These are phyloP conservation scores for Blastobasis adustella DNA, from an alignment of 2,888 invertebrate genomes.

Conservation along the genomic window DNA sequence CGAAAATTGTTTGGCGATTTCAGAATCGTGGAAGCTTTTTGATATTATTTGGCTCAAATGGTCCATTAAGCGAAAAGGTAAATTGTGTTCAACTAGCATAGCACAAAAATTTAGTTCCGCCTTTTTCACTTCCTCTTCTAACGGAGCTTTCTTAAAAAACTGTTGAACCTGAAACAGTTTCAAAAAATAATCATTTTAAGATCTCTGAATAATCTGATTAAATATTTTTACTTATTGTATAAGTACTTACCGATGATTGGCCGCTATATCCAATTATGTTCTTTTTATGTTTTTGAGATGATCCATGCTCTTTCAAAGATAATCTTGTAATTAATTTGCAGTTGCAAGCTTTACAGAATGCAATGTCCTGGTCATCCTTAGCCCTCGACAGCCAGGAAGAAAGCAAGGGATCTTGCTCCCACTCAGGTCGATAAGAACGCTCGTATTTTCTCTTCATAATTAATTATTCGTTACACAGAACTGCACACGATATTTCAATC, in stretches of 20 bases:
- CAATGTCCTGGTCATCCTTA: too few relatives aligned
- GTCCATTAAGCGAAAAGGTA: constrained; percentile 8
- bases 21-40: constrained; percentile 9
- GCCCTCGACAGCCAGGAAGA: too few relatives aligned
- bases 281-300: not conserved
- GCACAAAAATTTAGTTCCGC: constrained; percentile 8
- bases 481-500: too few relatives aligned
- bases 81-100: constrained; percentile 7
- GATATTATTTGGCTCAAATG: constrained; percentile 6
- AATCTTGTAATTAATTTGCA: too few relatives aligned
- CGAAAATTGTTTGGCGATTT: constrained; percentile 8
- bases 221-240: not conserved
- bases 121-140: constrained; percentile 7
- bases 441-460: too few relatives aligned
- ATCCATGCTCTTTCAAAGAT: not conserved
- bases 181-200: not conserved
- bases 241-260: not conserved
- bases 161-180: constrained; percentile 5
- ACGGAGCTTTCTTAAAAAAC: constrained; percentile 4
- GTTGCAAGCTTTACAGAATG: too few relatives aligned
- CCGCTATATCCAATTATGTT: constrained; percentile 1
- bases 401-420: too few relatives aligned
- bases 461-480: too few relatives aligned
- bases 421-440: too few relatives aligned
- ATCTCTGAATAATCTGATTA: not conserved